Evolutionary conservation across 2,113 vertebrate species (phyloP), one percentile per base, ranked within the genome.

Genomic region (Elephas maximus): DNA sequence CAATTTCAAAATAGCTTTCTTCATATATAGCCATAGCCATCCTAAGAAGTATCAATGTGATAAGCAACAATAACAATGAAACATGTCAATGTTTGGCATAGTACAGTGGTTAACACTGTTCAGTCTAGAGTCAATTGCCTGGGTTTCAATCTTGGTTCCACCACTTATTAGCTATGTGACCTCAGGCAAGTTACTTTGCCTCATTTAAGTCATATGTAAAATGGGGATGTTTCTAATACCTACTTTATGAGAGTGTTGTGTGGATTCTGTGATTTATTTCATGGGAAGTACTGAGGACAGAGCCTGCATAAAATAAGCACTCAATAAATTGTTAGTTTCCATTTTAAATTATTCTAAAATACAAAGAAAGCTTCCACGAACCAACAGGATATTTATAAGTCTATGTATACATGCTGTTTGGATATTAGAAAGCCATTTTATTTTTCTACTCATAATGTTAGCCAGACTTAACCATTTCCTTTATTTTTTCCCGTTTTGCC

Each of bases 281-380:
- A 87, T 24, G 26, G 33, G 21, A 30, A 86, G 10, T 41, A n/a
- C 20, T 51, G 2, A 87, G 3, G 63, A 45, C 9, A 45, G 21
- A 73, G 12, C 2, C 7, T 10, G n/a, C 24, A 82, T 48, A 67
- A 92, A 84, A 14, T 74, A 73, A 80, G 53, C 26, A 76, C 76
- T 82, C 77, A 76, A 86, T 24, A 86, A 80, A 80, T 14, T 62
- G 1, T 53, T 60, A 80, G 41, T 96, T 80, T 89, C 17, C 71
- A 82, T 28, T 69, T 92, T 89, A 28, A 93, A 44, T 93, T 67
- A 76, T 53, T 51, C 24, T 88, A 92, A 69, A 80, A 69, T 86
- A n/a, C 45, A 84, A 62, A 41, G 18, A 45, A 76, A 67, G 21
- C 5, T 57, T 89, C 11, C 74, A 67, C 2, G 44, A 74, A 82